phyloP scores from a whole-genome alignment of 2,888 invertebrate genomes.

The Ennomos fuscantarius region DNA sequence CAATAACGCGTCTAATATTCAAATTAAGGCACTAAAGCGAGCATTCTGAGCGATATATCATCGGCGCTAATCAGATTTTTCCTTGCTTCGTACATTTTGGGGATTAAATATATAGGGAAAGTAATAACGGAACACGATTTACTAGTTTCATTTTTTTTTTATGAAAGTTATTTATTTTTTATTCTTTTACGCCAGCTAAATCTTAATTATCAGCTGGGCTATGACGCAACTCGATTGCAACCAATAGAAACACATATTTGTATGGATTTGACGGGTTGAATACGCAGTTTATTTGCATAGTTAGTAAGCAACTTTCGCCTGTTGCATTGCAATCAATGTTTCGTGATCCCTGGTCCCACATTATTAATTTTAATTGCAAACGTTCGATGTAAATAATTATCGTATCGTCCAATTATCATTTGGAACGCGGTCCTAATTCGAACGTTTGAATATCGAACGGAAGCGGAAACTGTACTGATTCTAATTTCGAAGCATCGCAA shows the following conservation, averaged over 20 bases:
- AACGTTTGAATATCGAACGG: constrained; percentile 81
- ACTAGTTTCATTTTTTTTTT: constrained; percentile 39
- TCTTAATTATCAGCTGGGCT: neutral
- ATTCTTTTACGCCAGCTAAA: constrained; percentile 2
- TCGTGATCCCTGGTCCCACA: too few relatives aligned
- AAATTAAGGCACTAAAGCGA: constrained; percentile 81
- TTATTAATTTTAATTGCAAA: neutral
- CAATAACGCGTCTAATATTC: constrained; percentile 85
- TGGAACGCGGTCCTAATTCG: constrained; percentile 77
- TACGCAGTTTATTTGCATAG: too few relatives aligned
- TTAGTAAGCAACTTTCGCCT: too few relatives aligned
- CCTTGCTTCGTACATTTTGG: constrained; percentile 42
- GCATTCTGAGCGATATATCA: constrained; percentile 81
- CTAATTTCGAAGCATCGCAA: constrained; percentile 83
- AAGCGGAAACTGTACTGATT: constrained; percentile 84
- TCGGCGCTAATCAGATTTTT: constrained; percentile 60
- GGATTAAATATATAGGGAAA: constrained; percentile 44
- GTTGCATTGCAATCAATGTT: too few relatives aligned
- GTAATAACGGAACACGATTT: constrained; percentile 37
- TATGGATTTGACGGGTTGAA: too few relatives aligned
- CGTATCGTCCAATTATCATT: constrained; percentile 67
- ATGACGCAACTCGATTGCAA: too few relatives aligned
- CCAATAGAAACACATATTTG: too few relatives aligned
- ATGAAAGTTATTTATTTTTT: constrained; percentile 8
- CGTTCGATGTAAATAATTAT: constrained; percentile 24